Evolutionary conservation across 2,888 invertebrate genomes (phyloP).

Genomic region (Mythimna loreyi): DNA sequence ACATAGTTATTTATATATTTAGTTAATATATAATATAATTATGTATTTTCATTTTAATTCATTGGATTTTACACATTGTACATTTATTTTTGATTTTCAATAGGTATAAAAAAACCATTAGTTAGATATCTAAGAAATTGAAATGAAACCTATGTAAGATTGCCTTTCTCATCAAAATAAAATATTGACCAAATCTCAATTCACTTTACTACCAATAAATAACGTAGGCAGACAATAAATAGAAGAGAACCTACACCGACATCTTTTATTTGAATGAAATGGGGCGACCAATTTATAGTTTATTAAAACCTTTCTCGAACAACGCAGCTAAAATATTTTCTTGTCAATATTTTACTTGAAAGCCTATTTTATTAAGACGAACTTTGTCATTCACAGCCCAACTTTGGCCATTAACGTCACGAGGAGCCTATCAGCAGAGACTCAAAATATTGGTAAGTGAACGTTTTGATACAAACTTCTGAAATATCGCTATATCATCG

Average conservation of each 20-base stretch:
- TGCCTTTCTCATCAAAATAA: slow-evolving; percentile 17
- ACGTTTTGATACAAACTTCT: slow-evolving; percentile 69
- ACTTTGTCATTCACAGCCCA: slow-evolving; percentile 78
- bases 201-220: slow-evolving; percentile 18
- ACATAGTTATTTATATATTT: no score
- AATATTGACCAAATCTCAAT: slow-evolving; percentile 3
- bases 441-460: slow-evolving; percentile 76
- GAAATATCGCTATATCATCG: slow-evolving; percentile 75
- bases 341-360: slow-evolving; percentile 29
- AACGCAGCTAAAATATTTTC: slow-evolving; percentile 4
- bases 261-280: slow-evolving; percentile 17
- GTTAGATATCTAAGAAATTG: background rate
- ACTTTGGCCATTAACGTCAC: slow-evolving; percentile 75
- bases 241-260: background rate
- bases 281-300: slow-evolving; percentile 17
- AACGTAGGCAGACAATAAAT: slow-evolving; percentile 15
- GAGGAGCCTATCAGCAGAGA: slow-evolving; percentile 70
- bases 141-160: background rate
- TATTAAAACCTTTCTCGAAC: slow-evolving; percentile 9
- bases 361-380: slow-evolving; percentile 44
- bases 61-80: background rate
- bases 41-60: background rate
- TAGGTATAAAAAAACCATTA: background rate
- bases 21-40: no score
- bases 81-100: background rate